phyloP scores from a whole-genome alignment of 2,888 invertebrate genomes.

The Lasiommata megera region DNA sequence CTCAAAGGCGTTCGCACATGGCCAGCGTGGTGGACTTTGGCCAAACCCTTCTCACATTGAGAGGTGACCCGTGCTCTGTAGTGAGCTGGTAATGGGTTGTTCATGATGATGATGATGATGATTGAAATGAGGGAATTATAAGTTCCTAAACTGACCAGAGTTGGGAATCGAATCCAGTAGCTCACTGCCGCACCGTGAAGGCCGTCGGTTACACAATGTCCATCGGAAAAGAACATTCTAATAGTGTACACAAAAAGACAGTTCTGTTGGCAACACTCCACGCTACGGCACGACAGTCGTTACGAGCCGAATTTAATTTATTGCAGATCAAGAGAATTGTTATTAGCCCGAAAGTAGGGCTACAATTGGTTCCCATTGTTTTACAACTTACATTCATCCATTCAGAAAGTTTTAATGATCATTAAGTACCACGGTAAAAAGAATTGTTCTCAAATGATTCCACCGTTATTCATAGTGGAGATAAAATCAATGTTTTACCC shows the following conservation, averaged over 20 bases:
- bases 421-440: constrained; percentile 28
- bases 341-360: constrained; percentile 31
- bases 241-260: constrained; percentile 33
- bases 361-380: constrained; percentile 32
- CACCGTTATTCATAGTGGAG: constrained; percentile 26
- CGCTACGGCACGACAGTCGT: constrained; percentile 30
- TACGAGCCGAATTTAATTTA: constrained; percentile 39
- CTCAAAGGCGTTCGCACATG: no score
- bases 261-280: constrained; percentile 38
- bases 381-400: constrained; percentile 34
- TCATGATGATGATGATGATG: no score
- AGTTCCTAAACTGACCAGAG: no score
- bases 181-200: not conserved
- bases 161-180: no score
- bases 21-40: no score
- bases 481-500: constrained; percentile 29
- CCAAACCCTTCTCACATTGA: no score
- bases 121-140: no score
- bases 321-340: constrained; percentile 34
- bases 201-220: not conserved
- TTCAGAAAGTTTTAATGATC: constrained; percentile 32
- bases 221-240: not conserved
- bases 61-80: no score
- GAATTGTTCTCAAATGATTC: constrained; percentile 28
- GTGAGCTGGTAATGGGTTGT: no score